These are phyloP conservation scores for Pedionomus torquatus DNA, from an alignment of 2,113 vertebrate genomes.

Conservation along the genomic window DNA sequence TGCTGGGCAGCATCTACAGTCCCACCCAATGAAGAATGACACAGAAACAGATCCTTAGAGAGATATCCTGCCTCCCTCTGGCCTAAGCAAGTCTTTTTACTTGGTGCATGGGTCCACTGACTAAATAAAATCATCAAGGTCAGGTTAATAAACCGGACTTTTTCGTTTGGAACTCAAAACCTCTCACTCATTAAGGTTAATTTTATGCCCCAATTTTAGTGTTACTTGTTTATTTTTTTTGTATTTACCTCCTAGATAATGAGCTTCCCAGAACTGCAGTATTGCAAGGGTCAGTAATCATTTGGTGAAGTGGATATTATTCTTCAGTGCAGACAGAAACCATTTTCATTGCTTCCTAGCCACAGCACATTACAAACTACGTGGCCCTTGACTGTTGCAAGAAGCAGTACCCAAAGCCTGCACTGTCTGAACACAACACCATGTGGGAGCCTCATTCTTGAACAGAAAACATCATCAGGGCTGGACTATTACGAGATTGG, in stretches of 20 bases:
- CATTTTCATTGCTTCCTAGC: not conserved
- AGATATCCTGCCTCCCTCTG: not conserved
- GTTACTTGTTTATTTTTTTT: not conserved
- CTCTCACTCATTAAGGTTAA: not conserved
- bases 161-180: not conserved
- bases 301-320: not conserved
- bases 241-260: not conserved
- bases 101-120: not conserved
- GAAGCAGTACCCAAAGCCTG: not conserved
- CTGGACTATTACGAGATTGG: not conserved
- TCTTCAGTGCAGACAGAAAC: not conserved
- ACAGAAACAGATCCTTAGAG: not conserved
- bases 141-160: not conserved
- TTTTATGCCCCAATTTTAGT: not conserved
- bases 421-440: accelerated
- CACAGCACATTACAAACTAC: not conserved
- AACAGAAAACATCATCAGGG: not conserved
- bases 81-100: not conserved
- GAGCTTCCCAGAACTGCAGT: not conserved
- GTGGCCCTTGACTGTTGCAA: not conserved
- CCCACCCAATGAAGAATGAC: accelerated
- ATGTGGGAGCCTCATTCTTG: not conserved
- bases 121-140: not conserved
- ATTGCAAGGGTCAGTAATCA: not conserved
- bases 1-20: not conserved